Evolutionary conservation across 2,113 vertebrate genomes (phyloP).

Genomic region (Myrmecophaga tridactyla): DNA sequence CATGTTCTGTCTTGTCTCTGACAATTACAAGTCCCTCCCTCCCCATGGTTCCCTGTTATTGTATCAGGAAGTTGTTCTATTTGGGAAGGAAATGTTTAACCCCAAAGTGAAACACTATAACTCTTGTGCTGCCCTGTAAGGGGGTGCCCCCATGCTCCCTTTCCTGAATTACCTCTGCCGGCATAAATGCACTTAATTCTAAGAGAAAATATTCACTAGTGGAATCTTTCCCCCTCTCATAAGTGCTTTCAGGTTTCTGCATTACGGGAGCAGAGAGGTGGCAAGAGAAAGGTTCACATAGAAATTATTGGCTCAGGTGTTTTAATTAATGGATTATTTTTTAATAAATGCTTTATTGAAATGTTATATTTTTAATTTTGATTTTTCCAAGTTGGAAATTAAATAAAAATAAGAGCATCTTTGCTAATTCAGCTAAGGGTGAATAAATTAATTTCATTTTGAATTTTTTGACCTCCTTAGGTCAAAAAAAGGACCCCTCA

Average conservation of each 20-base stretch:
- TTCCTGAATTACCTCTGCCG: neutral
- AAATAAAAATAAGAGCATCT: neutral
- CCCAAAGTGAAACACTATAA: neutral
- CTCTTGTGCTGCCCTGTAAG: neutral
- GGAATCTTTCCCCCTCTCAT: neutral
- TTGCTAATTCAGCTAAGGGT: neutral
- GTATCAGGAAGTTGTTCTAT: neutral
- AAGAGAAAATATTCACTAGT: neutral
- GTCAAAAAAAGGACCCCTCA: too few relatives aligned
- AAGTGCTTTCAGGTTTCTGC: neutral
- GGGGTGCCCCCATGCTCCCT: neutral
- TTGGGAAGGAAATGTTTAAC: neutral
- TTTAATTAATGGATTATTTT: constrained; percentile 18
- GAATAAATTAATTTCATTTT: neutral
- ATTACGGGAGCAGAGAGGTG: neutral
- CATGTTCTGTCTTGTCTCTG: neutral
- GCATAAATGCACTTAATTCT: neutral
- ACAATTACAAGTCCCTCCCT: neutral
- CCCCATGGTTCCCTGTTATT: neutral
- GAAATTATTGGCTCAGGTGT: neutral
- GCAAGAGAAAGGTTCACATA: neutral
- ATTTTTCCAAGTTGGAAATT: neutral
- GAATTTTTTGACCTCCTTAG: neutral
- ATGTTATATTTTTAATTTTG: constrained; percentile 19
- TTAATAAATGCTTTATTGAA: constrained; percentile 39